Percentiles rank a stretch among this genome's conserved stretches.
These are phyloP conservation scores for Ypsolopha sequella DNA, from an alignment of 2,888 invertebrate genomes.

Conservation along the genomic window DNA sequence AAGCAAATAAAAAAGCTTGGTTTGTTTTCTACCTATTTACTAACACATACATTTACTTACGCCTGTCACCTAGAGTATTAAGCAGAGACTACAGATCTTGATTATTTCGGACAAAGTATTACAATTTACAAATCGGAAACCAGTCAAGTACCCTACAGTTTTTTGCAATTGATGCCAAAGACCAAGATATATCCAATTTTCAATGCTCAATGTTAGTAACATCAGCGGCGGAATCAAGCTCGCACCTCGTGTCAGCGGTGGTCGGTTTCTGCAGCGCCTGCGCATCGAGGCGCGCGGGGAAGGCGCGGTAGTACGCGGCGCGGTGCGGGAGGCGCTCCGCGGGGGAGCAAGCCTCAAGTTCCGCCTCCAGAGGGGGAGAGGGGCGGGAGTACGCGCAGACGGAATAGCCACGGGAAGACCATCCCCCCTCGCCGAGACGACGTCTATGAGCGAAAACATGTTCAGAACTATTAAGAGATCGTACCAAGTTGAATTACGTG, in stretches of 20 bases:
- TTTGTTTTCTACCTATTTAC: too few species aligned
- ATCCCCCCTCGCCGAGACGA: constrained; percentile 46
- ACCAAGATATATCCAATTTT: too few species aligned
- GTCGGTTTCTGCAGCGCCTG: constrained; percentile 52
- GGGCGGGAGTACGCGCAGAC: constrained; percentile 36
- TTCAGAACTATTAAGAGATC: not conserved
- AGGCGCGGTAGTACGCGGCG: constrained; percentile 81
- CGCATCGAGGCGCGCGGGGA: constrained; percentile 89
- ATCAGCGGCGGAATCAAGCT: constrained; percentile 8
- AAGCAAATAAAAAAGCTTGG: too few species aligned
- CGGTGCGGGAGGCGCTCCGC: constrained; percentile 82
- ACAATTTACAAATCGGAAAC: too few species aligned
- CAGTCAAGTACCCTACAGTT: too few species aligned
- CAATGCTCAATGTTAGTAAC: too few species aligned
- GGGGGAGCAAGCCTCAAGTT: constrained; percentile 87
- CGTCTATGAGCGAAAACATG: constrained; percentile 37
- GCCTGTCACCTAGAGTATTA: too few species aligned
- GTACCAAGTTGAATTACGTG: not conserved
- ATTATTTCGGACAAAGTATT: too few species aligned
- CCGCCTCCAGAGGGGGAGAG: constrained; percentile 66
- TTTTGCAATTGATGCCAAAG: too few species aligned
- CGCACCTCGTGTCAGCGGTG: constrained; percentile 53
- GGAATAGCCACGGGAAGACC: constrained; percentile 49
- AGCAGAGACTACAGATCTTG: too few species aligned
- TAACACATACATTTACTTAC: too few species aligned